These are phyloP conservation scores for Geococcyx californianus DNA, from an alignment of 2,113 vertebrate genomes.

Conservation along the genomic window DNA sequence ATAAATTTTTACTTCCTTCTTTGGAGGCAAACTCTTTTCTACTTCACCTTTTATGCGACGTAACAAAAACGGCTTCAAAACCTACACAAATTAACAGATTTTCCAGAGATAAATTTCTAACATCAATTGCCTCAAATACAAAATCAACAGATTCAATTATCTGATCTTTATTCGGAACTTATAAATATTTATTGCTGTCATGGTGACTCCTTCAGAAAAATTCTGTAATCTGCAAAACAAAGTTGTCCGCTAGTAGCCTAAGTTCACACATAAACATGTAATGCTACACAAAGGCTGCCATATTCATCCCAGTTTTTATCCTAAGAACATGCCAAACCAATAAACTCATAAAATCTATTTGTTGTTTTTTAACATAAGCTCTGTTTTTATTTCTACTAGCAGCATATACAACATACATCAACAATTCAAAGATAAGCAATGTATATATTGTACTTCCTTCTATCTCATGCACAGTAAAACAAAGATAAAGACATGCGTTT, in stretches of 20 bases:
- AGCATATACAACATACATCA: not conserved
- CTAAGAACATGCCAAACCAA: not conserved
- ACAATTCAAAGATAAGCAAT: not conserved
- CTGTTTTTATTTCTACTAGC: not conserved
- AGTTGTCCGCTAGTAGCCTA: not conserved
- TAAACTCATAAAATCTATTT: not conserved
- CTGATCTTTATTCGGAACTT: not conserved
- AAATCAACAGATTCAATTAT: not conserved
- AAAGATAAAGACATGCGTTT: not conserved
- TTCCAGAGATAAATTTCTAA: not conserved
- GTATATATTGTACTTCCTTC: not conserved
- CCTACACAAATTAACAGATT: conserved; percentile 70
- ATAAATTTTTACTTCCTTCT: conserved; percentile 92
- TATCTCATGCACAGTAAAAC: not conserved
- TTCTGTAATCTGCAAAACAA: not conserved
- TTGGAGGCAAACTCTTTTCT: conserved; percentile 88
- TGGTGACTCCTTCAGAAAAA: not conserved
- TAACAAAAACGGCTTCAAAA: conserved; percentile 88
- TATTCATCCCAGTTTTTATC: not conserved
- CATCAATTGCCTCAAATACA: not conserved
- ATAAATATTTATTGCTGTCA: not conserved
- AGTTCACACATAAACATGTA: not conserved
- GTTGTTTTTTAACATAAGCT: not conserved
- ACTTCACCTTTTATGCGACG: conserved; percentile 91
- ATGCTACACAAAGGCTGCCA: not conserved